phyloP scores from a whole-genome alignment of 2,888 invertebrate genomes.

The Aspidapion aeneum region DNA sequence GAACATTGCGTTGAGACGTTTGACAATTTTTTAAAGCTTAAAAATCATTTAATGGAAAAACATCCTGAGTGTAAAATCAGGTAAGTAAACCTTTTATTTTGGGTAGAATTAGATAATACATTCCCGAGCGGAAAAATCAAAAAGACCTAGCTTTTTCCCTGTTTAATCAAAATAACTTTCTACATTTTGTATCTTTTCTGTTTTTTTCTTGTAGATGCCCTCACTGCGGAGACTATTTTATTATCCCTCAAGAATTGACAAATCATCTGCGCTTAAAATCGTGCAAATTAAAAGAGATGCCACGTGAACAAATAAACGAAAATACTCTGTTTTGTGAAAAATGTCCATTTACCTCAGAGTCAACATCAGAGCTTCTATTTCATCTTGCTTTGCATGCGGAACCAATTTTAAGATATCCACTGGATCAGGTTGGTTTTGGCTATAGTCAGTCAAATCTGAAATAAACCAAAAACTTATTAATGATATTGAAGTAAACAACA shows the following conservation, averaged over 20 bases:
- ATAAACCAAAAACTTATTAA: too few species aligned
- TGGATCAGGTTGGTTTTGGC: too few species aligned
- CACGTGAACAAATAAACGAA: constrained; percentile 22
- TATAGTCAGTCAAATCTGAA: too few species aligned
- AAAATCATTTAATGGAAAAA: constrained; percentile 56
- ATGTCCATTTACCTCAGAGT: constrained; percentile 60
- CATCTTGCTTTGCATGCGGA: constrained; percentile 67
- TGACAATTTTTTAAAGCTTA: constrained; percentile 55
- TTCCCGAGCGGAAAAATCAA: too few species aligned
- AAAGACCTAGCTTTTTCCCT: too few species aligned
- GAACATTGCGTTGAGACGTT: constrained; percentile 57
- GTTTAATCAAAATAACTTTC: not conserved
- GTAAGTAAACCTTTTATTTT: too few species aligned
- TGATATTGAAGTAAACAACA: too few species aligned
- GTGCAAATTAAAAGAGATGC: constrained; percentile 48
- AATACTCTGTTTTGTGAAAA: constrained; percentile 51
- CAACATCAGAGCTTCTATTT: constrained; percentile 68
- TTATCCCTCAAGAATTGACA: constrained; percentile 70
- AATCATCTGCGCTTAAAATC: constrained; percentile 63
- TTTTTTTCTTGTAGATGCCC: constrained; percentile 57
- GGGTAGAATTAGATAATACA: too few species aligned
- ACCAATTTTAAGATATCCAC: constrained; percentile 42
- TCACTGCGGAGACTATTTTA: constrained; percentile 66
- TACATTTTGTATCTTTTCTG: not conserved
- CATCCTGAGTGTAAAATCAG: constrained; percentile 64